phyloP scores from a whole-genome alignment of 2,888 invertebrate genomes.

The Abrostola tripartita region DNA sequence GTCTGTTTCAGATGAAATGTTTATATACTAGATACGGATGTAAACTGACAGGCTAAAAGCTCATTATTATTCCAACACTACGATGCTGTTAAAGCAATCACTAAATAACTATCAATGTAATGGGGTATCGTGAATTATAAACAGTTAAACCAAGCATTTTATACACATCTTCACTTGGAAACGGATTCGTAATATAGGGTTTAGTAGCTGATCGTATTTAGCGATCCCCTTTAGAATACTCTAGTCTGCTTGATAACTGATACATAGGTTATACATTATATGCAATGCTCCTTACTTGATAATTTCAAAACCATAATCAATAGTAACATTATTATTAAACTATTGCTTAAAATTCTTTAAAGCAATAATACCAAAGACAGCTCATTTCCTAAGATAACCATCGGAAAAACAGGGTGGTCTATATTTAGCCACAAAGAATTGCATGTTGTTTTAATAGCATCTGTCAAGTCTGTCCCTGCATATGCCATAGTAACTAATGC shows the following conservation, averaged over 20 bases:
- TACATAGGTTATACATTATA: no score
- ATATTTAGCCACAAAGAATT: neutral
- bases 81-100: neutral
- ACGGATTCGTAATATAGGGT: neutral
- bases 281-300: no score
- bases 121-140: neutral
- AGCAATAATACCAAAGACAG: no score
- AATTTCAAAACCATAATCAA: no score
- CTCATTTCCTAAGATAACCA: no score
- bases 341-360: no score
- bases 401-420: no score
- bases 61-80: neutral
- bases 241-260: no score
- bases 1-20: neutral
- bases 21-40: constrained; percentile 2
- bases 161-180: neutral
- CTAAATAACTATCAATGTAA: neutral
- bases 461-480: constrained; percentile 22
- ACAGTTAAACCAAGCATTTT: neutral
- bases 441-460: constrained; percentile 2
- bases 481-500: constrained; percentile 24
- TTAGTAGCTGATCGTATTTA: neutral
- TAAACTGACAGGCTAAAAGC: constrained; percentile 4
- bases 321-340: no score
- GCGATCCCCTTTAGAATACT: no score